A percentile compares a stretch with the other conserved stretches of the same genome.
These are phyloP conservation scores for Loris lydekkerianus DNA, from an alignment of 2,797 vertebrate species.

Conservation along the genomic window DNA sequence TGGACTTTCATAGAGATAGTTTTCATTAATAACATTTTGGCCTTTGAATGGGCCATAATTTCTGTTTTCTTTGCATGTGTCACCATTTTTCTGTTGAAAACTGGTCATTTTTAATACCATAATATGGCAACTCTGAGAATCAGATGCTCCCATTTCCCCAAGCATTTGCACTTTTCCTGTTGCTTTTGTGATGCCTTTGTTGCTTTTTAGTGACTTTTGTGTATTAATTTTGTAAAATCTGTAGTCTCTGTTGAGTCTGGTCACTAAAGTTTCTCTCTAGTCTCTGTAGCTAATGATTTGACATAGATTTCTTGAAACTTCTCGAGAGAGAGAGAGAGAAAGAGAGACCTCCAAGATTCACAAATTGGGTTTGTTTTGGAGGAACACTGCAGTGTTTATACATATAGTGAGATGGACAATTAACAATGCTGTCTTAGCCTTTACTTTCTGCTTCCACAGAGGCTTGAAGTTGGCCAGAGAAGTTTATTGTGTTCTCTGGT, in stretches of 20 bases:
- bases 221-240: neutral
- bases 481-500: neutral
- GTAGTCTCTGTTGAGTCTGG: neutral
- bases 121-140: neutral
- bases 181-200: neutral
- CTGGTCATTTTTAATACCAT: neutral
- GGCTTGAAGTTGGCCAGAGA: neutral
- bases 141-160: neutral
- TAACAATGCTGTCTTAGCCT: neutral
- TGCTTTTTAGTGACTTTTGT: neutral
- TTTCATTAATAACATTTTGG: neutral
- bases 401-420: neutral
- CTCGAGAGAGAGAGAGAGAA: neutral
- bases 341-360: neutral
- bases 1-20: neutral
- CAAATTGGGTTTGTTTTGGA: neutral
- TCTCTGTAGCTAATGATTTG: neutral
- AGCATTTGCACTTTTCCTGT: neutral
- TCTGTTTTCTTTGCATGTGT: neutral
- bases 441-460: neutral
- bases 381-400: neutral
- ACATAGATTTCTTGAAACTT: neutral
- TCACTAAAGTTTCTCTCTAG: neutral
- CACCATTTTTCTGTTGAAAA: neutral
- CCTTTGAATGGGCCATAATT: neutral